Evolutionary conservation across 2,113 vertebrate species (phyloP).

Genomic region (Archilochus colubris): DNA sequence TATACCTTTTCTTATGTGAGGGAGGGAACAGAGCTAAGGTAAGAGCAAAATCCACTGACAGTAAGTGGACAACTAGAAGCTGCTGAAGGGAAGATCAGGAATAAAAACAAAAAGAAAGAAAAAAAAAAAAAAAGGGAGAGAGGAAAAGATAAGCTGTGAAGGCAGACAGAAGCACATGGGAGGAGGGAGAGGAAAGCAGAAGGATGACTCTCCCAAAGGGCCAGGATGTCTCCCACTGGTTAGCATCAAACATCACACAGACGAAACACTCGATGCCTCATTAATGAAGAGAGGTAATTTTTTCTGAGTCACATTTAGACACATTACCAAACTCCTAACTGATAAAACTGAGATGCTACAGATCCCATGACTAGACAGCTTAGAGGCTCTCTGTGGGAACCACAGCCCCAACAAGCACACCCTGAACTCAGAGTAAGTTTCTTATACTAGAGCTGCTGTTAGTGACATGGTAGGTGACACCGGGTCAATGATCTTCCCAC

Average conservation of each 20-base stretch:
- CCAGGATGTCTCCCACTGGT: accelerated
- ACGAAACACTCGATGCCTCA: background rate
- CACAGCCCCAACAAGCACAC: background rate
- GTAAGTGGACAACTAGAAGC: background rate
- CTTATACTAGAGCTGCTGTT: background rate
- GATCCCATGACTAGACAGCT: background rate
- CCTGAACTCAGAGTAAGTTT: background rate
- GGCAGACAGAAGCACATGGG: background rate
- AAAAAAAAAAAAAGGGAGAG: background rate
- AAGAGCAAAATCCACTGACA: background rate
- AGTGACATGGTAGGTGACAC: background rate
- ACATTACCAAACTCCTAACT: accelerated
- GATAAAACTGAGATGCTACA: background rate
- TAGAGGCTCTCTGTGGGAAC: background rate
- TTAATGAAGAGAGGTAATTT: background rate
- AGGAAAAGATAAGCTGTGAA: background rate
- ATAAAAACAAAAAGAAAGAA: background rate
- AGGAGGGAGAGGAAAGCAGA: background rate
- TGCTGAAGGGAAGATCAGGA: background rate
- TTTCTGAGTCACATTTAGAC: background rate
- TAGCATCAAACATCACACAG: background rate
- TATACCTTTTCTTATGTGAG: background rate
- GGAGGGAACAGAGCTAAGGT: background rate
- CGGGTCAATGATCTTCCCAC: accelerated
- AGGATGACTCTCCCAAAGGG: background rate